These are phyloP conservation scores for Steinernema khuongi DNA, from an alignment of 1,140 invertebrate genomes.

Conservation along the genomic window DNA sequence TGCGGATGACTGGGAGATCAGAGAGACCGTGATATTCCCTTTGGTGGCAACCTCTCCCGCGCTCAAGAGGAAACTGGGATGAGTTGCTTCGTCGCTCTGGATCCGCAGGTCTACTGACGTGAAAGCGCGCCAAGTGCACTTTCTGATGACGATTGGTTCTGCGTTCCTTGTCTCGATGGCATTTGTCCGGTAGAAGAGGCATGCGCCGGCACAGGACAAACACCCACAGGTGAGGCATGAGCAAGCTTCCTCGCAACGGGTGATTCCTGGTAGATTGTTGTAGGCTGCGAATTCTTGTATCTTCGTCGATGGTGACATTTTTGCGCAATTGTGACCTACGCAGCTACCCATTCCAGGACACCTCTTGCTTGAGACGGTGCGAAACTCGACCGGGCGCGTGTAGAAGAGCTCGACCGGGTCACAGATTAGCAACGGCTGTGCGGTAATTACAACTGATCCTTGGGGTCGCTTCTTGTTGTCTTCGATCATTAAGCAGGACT, in stretches of 20 bases:
- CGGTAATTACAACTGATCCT: neutral
- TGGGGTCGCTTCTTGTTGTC: neutral
- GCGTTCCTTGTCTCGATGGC: neutral
- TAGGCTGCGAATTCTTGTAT: neutral
- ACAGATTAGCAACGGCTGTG: neutral
- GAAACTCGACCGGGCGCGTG: neutral
- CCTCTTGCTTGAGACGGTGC: neutral
- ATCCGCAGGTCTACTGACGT: neutral
- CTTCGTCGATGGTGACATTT: neutral
- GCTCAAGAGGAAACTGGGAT: neutral
- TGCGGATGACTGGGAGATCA: neutral
- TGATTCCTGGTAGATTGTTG: neutral
- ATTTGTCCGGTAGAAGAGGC: neutral
- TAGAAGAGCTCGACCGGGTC: neutral
- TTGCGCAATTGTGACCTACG: neutral
- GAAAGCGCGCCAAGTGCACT: neutral
- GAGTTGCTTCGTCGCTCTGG: neutral
- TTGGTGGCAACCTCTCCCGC: neutral
- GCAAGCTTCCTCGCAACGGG: constrained; percentile 5
- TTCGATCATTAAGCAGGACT: neutral
- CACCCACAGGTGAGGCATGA: neutral
- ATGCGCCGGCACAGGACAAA: neutral
- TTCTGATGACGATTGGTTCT: neutral
- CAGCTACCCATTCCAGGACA: neutral
- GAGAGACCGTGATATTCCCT: neutral